Base-by-base conservation (phyloP, 2,113 vertebrate species). In the Oriolus oriolus region DNA sequence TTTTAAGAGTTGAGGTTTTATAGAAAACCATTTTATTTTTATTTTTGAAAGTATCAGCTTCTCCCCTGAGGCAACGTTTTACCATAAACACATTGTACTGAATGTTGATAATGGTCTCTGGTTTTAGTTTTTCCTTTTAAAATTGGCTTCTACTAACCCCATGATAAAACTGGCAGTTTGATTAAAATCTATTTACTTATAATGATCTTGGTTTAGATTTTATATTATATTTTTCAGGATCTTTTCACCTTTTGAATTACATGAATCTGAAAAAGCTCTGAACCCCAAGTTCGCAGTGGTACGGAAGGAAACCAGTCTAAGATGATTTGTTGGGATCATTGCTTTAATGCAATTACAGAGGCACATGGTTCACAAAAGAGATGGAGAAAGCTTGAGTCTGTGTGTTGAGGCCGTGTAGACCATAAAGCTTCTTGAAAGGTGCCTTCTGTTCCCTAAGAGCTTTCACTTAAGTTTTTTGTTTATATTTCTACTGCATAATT, bases 1-100 rank as follows among this genome's bases (percentile, higher is more conserved):
- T 95, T 94, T 91, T 87, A 91, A 60, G 66, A 83, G 49, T 69
- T 86, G 31, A 80, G 1, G 52, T 92, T 95, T 90, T 90, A 47
- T 63, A 92, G 53, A 82, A 90, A 93, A 73, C 10, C 4, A 37
- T 65, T 84, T 94, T 79, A 56, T 69, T 94, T 90, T 91, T 84
- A 35, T 69, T 94, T 95, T 89, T 87, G 31, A 70, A 78, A 84
- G 9, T 66, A 70, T 66, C 39, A 57, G 9, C 44, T 74, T 91
- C 33, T 94, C 22, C 52, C 70, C 65, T 60, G 39, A 89, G 42
- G 49, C 35, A 84, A 56, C 3, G 8, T 81, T 94, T 91, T 84
- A 24, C 68, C 6, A 27, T 57, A 47, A 84, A 74, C 9, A 26
- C 23, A 18, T 68, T 70, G 31, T 81, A 63, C 27, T 56, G 17